These are phyloP conservation scores for Catajapyx aquilonaris DNA, from an alignment of 1,140 invertebrate species.

Conservation along the genomic window DNA sequence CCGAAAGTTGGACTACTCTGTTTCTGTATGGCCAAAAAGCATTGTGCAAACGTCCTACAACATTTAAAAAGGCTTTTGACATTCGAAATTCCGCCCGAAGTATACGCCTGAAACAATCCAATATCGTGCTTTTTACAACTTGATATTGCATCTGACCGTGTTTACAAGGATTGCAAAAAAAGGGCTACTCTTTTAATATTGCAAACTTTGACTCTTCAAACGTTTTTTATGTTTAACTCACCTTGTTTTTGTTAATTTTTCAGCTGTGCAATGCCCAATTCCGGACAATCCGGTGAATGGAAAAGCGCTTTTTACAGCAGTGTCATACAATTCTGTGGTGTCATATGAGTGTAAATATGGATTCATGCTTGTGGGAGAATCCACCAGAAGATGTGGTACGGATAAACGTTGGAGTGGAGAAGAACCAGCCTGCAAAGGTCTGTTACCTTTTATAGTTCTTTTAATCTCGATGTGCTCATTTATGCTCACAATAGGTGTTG, in stretches of 20 bases:
- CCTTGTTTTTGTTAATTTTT: constrained; percentile 15
- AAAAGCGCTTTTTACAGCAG: constrained; percentile 74
- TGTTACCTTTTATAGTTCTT: constrained; percentile 5
- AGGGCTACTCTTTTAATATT: too few relatives aligned
- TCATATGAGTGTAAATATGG: constrained; percentile 85
- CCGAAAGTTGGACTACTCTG: too few relatives aligned
- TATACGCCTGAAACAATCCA: too few relatives aligned
- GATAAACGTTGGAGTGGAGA: constrained; percentile 80
- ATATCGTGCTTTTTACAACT: too few relatives aligned
- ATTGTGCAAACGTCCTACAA: too few relatives aligned
- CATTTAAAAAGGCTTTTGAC: too few relatives aligned
- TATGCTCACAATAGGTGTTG: neutral
- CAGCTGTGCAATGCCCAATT: constrained; percentile 69
- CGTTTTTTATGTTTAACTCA: too few relatives aligned
- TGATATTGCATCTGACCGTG: too few relatives aligned
- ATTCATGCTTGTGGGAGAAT: constrained; percentile 67
- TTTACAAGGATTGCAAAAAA: too few relatives aligned
- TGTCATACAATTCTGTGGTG: constrained; percentile 80
- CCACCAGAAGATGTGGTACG: constrained; percentile 66
- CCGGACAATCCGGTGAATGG: constrained; percentile 77
- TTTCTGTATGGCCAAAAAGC: too few relatives aligned
- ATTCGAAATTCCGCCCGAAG: too few relatives aligned
- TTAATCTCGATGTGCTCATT: neutral
- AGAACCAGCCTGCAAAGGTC: constrained; percentile 68
- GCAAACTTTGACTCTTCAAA: too few relatives aligned